phyloP scores from a whole-genome alignment of 2,113 vertebrate genomes.

The Strigops habroptila region DNA sequence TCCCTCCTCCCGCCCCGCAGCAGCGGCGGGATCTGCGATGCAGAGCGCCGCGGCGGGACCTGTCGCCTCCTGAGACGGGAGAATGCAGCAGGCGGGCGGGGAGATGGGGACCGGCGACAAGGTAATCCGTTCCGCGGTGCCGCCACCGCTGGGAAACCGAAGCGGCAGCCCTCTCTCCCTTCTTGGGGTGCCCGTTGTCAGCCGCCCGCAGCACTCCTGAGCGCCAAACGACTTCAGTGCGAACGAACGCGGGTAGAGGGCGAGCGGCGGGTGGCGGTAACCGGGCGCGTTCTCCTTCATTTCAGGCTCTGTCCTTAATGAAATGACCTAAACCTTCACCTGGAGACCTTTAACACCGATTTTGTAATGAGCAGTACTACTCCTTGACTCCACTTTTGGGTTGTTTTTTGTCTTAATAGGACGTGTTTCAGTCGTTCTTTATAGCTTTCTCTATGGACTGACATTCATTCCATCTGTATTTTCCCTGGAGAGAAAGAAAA shows the following conservation, averaged over 20 bases:
- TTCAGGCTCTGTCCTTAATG: rapidly evolving
- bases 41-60: background rate
- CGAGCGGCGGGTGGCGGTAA: background rate
- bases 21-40: background rate
- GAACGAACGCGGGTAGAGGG: background rate
- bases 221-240: rapidly evolving
- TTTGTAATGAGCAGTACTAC: rapidly evolving
- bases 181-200: background rate
- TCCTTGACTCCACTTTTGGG: too few species aligned
- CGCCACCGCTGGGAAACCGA: background rate
- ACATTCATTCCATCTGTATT: rapidly evolving
- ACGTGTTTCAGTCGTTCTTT: rapidly evolving
- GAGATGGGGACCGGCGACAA: conserved; percentile 34
- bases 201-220: background rate
- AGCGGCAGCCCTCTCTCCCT: background rate
- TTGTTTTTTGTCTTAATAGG: background rate
- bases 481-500: background rate
- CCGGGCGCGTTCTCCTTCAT: rapidly evolving
- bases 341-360: rapidly evolving
- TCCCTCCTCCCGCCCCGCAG: background rate
- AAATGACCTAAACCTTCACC: rapidly evolving
- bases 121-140: background rate
- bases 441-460: rapidly evolving
- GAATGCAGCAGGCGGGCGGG: background rate
- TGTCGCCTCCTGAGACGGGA: background rate